Percentiles rank a stretch among this genome's conserved stretches.
Evolutionary conservation across 2,888 invertebrate species (phyloP).

Genomic region (Pristionchus fissidentatus): DNA sequence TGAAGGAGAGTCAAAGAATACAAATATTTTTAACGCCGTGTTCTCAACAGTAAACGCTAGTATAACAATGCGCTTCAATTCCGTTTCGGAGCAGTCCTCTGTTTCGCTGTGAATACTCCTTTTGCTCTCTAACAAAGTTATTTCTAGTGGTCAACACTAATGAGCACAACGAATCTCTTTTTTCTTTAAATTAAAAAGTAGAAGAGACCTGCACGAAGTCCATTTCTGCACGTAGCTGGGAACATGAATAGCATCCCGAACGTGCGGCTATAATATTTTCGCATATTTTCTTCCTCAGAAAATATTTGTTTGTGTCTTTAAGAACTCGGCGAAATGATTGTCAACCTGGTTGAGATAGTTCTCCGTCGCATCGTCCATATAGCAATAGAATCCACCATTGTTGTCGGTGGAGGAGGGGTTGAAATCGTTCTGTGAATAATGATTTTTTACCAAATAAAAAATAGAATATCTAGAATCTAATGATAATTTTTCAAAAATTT

Average conservation of each 20-base stretch:
- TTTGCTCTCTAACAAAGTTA: too few relatives aligned
- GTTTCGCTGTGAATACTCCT: too few relatives aligned
- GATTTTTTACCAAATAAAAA: neutral
- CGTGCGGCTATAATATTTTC: constrained; percentile 53
- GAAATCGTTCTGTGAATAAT: constrained; percentile 50
- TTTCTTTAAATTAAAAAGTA: too few relatives aligned
- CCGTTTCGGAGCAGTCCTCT: too few relatives aligned
- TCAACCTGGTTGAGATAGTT: constrained; percentile 59
- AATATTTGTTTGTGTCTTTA: neutral
- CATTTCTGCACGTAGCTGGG: constrained; percentile 69
- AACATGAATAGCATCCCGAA: constrained; percentile 69
- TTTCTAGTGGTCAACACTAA: too few relatives aligned
- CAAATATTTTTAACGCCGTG: too few relatives aligned
- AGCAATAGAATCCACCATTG: constrained; percentile 69
- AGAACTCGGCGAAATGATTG: neutral
- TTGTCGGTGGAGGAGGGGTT: constrained; percentile 70
- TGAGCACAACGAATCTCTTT: too few relatives aligned
- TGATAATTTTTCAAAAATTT: neutral
- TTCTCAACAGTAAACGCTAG: too few relatives aligned
- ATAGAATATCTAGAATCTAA: neutral
- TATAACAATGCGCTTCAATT: too few relatives aligned
- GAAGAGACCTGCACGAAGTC: constrained; percentile 57
- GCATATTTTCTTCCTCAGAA: too few relatives aligned
- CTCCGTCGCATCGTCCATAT: constrained; percentile 57
- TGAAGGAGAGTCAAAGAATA: too few relatives aligned